Percentiles rank a stretch among this genome's conserved stretches.
Evolutionary conservation across 2,888 invertebrate species (phyloP).

Genomic region (Lasius fuliginosus): DNA sequence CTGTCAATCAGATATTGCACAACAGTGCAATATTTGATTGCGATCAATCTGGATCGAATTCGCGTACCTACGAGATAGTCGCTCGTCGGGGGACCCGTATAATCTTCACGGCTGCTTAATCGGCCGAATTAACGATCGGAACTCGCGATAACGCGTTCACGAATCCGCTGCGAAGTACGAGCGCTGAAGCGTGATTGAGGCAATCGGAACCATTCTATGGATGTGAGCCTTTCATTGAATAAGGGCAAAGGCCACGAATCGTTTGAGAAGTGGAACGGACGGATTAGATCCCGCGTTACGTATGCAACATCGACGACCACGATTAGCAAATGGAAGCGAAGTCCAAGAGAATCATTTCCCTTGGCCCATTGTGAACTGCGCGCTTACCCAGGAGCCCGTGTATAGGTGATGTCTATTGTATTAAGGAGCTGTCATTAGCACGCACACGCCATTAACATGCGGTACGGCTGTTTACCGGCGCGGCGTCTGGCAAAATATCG

Average conservation of each 20-base stretch:
- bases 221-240: constrained; percentile 69
- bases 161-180: constrained; percentile 16
- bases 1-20: neutral
- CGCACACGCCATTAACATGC: constrained; percentile 32
- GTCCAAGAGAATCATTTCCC: constrained; percentile 18
- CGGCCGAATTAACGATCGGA: constrained; percentile 54
- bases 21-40: neutral
- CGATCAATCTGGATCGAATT: constrained; percentile 21
- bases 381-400: neutral
- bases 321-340: constrained; percentile 39
- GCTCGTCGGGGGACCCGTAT: constrained; percentile 26
- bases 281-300: constrained; percentile 71
- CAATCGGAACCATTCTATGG: constrained; percentile 71
- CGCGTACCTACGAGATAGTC: neutral
- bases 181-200: constrained; percentile 65
- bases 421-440: constrained; percentile 53
- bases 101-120: constrained; percentile 29
- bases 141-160: constrained; percentile 15
- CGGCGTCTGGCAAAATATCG: constrained; percentile 30
- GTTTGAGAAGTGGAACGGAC: constrained; percentile 70
- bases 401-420: constrained; percentile 29
- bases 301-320: constrained; percentile 16
- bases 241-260: constrained; percentile 73
- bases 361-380: constrained; percentile 20
- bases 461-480: constrained; percentile 17